Evolutionary conservation across 2,888 invertebrate species (phyloP).

Genomic region (Lamellibrachia columna): DNA sequence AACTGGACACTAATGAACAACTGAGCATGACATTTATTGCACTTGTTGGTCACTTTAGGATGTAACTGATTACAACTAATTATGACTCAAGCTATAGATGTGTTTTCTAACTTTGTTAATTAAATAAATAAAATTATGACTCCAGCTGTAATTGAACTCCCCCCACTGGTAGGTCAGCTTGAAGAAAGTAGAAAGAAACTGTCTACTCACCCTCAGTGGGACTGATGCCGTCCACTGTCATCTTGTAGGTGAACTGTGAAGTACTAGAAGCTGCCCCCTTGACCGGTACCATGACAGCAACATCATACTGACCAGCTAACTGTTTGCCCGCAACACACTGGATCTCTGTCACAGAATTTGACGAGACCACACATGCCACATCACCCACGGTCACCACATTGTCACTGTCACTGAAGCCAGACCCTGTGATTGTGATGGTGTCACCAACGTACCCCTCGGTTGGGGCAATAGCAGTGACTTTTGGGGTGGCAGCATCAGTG

Average conservation of each 20-base stretch:
- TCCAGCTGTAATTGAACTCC: neutral
- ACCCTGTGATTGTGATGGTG: conserved; percentile 53
- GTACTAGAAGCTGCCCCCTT: conserved; percentile 28
- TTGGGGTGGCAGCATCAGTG: conserved; percentile 46
- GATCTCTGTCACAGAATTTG: conserved; percentile 20
- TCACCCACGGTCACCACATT: conserved; percentile 25
- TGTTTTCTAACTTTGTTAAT: no score
- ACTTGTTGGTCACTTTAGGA: no score
- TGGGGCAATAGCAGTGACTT: conserved; percentile 49
- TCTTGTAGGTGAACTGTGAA: conserved; percentile 22
- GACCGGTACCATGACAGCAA: conserved; percentile 22
- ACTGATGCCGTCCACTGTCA: conserved; percentile 7
- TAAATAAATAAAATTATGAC: no score
- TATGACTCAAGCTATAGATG: neutral
- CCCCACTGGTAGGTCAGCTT: neutral
- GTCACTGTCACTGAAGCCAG: conserved; percentile 49
- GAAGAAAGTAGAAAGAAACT: neutral
- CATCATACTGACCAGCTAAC: conserved; percentile 27
- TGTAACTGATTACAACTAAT: neutral
- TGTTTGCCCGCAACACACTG: conserved; percentile 26
- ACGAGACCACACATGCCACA: conserved; percentile 20
- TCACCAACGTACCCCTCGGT: conserved; percentile 53
- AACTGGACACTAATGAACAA: no score
- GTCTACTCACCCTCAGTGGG: conserved; percentile 19
- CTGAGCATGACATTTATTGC: no score